A percentile compares a stretch with the other conserved stretches of the same genome.
Evolutionary conservation across 2,113 vertebrate genomes (phyloP).

Genomic region (Rousettus leschenaultii): DNA sequence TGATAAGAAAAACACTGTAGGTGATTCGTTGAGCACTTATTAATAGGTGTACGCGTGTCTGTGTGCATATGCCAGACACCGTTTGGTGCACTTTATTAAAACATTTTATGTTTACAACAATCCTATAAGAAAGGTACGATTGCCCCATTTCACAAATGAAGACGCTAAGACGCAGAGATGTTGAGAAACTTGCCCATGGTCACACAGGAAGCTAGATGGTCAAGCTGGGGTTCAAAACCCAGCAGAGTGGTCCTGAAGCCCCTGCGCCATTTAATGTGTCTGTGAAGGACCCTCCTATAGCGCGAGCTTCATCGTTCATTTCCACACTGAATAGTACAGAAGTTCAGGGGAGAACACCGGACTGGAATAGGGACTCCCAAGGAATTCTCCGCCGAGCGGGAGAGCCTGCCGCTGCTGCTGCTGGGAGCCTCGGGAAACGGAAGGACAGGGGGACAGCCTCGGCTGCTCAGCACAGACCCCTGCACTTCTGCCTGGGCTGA

Average conservation of each 20-base stretch:
- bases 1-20: not conserved
- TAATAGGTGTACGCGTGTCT: not conserved
- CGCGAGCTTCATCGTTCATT: not conserved
- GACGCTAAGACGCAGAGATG: not conserved
- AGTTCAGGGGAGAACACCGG: not conserved
- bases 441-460: not conserved
- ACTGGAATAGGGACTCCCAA: not conserved
- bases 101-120: not conserved
- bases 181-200: not conserved
- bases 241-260: not conserved
- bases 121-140: not conserved
- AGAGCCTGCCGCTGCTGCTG: not conserved
- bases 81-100: not conserved
- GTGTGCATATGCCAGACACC: not conserved
- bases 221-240: not conserved
- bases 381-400: not conserved
- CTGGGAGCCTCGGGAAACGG: not conserved
- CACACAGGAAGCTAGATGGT: not conserved
- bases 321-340: not conserved
- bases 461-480: too few species aligned
- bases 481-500: not conserved
- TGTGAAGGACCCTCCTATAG: not conserved
- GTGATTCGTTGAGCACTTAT: not conserved
- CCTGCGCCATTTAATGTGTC: not conserved
- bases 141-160: not conserved